These are phyloP conservation scores for Drosophila pachea DNA, from an alignment of 1,140 invertebrate genomes.

Conservation along the genomic window DNA sequence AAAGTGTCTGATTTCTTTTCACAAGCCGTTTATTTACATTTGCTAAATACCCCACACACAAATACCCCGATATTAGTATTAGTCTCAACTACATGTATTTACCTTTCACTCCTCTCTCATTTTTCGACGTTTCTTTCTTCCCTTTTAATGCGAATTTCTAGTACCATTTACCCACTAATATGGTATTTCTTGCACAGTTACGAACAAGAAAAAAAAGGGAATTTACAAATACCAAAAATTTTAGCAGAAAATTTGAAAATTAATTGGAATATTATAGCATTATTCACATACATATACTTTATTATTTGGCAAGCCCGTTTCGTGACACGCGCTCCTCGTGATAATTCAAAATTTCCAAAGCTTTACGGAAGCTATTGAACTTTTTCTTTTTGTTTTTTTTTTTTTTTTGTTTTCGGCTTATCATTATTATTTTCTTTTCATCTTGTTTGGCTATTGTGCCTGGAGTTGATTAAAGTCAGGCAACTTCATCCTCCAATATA, in stretches of 20 bases:
- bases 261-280: too few species aligned
- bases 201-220: too few species aligned
- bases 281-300: background rate
- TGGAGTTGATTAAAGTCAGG: background rate
- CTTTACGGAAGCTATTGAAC: slow-evolving; percentile 30
- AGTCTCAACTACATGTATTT: background rate
- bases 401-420: background rate
- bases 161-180: background rate
- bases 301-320: background rate
- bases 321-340: slow-evolving; percentile 5
- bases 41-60: slow-evolving; percentile 17
- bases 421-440: slow-evolving; percentile 22
- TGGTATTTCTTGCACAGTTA: too few species aligned
- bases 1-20: slow-evolving; percentile 47
- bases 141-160: background rate
- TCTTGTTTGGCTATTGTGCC: slow-evolving; percentile 2
- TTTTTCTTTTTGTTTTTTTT: slow-evolving; percentile 4
- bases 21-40: slow-evolving; percentile 9
- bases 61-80: background rate
- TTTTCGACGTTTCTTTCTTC: background rate
- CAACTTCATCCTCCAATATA: background rate
- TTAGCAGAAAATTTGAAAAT: too few species aligned
- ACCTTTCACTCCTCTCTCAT: slow-evolving; percentile 27
- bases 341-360: slow-evolving; percentile 2
- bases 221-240: too few species aligned